Conservation (phyloP, 2,888 invertebrate species). For the Synergus japonicus region DNA sequence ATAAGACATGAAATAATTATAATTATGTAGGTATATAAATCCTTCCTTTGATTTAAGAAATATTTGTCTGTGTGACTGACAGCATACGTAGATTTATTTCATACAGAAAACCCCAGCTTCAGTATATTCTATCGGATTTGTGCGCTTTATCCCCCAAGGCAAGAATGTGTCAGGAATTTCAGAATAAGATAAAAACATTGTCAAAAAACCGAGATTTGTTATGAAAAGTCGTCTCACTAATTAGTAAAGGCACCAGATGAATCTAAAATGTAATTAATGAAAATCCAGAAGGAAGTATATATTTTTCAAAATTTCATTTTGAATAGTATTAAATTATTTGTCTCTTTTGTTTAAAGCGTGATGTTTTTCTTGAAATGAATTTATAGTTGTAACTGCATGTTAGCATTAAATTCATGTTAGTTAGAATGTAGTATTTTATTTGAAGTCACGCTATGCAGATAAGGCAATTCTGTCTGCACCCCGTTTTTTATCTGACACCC, state of each 20-base stretch:
- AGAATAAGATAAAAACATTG: neutral
- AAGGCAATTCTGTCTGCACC: neutral
- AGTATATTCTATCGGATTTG: neutral
- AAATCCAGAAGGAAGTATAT: too few relatives aligned
- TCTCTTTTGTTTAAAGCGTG: neutral
- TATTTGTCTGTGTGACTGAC: neutral
- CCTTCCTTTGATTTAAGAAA: neutral
- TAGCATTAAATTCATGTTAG: neutral
- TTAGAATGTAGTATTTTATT: neutral
- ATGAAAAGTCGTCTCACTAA: too few relatives aligned
- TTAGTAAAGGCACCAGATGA: neutral
- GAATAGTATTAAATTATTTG: too few relatives aligned
- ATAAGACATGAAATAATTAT: too few relatives aligned
- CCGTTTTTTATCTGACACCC: slow-evolving; percentile 32
- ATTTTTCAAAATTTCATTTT: too few relatives aligned
- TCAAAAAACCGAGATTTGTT: neutral
- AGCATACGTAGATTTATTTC: neutral
- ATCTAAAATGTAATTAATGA: neutral
- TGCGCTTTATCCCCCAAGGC: neutral
- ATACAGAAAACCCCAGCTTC: neutral
- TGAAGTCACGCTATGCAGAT: neutral
- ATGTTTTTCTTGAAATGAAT: neutral
- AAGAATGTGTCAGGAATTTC: neutral
- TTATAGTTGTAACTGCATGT: neutral
- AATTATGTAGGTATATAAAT: neutral